A percentile compares a stretch with the other conserved stretches of the same genome.
Conservation (phyloP, 2,113 vertebrate species). For the Lates calcarifer region DNA sequence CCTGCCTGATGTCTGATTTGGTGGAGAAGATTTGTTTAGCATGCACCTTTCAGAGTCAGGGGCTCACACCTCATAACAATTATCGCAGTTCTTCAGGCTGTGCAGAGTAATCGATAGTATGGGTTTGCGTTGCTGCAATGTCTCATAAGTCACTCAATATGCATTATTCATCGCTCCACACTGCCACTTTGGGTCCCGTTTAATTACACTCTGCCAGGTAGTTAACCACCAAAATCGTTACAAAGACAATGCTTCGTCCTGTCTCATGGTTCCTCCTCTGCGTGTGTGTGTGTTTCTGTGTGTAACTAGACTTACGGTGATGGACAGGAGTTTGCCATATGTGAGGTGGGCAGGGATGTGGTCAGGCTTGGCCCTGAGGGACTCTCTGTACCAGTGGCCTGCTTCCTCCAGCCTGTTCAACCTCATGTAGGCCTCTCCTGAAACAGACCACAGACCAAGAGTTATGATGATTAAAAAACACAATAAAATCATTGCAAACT, state of each 20-base stretch:
- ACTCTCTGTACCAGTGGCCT: conserved; percentile 94
- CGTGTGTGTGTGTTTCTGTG: neutral
- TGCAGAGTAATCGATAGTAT: conserved; percentile 36
- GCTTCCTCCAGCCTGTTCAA: conserved; percentile 92
- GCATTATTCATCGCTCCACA: conserved; percentile 48
- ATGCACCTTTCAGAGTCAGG: conserved; percentile 10
- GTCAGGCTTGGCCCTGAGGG: conserved; percentile 92
- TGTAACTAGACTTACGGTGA: conserved; percentile 85
- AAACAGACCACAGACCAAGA: conserved; percentile 25
- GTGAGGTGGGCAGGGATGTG: conserved; percentile 99
- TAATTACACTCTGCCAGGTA: conserved; percentile 56
- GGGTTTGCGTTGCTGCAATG: conserved; percentile 6
- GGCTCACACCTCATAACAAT: conserved; percentile 40
- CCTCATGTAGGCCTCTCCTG: conserved; percentile 97
- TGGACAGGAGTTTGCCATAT: conserved; percentile 93
- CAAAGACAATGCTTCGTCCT: conserved; percentile 8
- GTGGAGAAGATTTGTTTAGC: neutral
- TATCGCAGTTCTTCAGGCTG: conserved; percentile 42
- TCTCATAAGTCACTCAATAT: conserved; percentile 44
- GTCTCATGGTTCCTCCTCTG: neutral
- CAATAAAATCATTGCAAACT: neutral
- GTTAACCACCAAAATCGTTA: conserved; percentile 44
- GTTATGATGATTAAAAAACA: neutral
- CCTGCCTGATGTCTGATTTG: conserved; percentile 1
- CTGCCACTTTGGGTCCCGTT: conserved; percentile 34